Percentiles rank a stretch among this genome's conserved stretches.
phyloP scores from a whole-genome alignment of 2,113 vertebrate species.

The Amia ocellicauda region DNA sequence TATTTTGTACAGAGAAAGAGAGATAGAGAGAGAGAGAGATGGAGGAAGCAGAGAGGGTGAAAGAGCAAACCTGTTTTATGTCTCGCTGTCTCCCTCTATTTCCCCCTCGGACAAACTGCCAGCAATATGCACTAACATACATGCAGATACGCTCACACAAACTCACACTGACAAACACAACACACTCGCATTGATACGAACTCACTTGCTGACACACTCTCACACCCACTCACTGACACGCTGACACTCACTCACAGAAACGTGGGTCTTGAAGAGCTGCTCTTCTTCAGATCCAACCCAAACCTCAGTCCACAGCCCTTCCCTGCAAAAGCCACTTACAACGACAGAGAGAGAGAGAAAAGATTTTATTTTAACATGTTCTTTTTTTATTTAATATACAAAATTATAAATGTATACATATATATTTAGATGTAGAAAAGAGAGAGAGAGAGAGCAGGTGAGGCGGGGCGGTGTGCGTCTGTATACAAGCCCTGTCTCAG shows the following conservation, averaged over 20 bases:
- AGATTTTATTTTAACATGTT: slow-evolving; percentile 55
- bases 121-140: too few relatives aligned
- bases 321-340: slow-evolving; percentile 62
- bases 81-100: too few relatives aligned
- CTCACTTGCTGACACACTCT: slow-evolving; percentile 26
- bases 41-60: too few relatives aligned
- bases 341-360: slow-evolving; percentile 39
- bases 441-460: slow-evolving; percentile 18
- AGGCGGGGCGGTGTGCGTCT: slow-evolving; percentile 3
- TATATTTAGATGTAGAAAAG: slow-evolving; percentile 49
- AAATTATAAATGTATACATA: slow-evolving; percentile 64
- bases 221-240: slow-evolving; percentile 12
- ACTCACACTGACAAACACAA: slow-evolving; percentile 12
- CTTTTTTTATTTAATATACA: slow-evolving; percentile 60
- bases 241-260: too few relatives aligned
- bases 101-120: too few relatives aligned
- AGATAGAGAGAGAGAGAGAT: too few relatives aligned
- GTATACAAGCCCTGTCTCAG: too few relatives aligned
- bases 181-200: slow-evolving; percentile 35
- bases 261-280: slow-evolving; percentile 33
- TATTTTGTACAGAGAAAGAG: too few relatives aligned
- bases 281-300: slow-evolving; percentile 50
- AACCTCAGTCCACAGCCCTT: slow-evolving; percentile 59
- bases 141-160: too few relatives aligned
- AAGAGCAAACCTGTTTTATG: too few relatives aligned